Evolutionary conservation across 2,888 invertebrate genomes (phyloP), one percentile per base, ranked within the genome.

Genomic region (Herminia tarsipennalis): DNA sequence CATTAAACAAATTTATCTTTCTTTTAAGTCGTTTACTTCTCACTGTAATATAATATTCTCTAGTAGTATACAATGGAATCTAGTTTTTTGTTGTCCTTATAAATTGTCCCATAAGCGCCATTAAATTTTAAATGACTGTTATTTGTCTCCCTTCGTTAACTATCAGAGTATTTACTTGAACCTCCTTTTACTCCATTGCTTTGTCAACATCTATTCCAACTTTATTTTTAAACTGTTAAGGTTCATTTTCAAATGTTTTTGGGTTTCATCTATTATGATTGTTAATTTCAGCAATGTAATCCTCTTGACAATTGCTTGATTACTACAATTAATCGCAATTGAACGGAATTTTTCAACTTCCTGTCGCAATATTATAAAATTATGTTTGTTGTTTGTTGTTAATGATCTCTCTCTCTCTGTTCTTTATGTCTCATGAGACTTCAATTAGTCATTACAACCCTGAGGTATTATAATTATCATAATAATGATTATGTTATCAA

Each of bases 241-340:
- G 74, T 71, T 47, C 29, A 54, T 54, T 71, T 58, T 59, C 30
- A 35, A 38, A 41, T 64, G 60, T 53, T 35, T 18, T 24, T 9
- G 42, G 2, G 13, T 47, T 53, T 63, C 48, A 64, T 73, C 77
- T 78, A 78, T 80, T 79, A 80, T 80, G 70, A 77, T 80, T 76
- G 79, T 83, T 83, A 83, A 83, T 86, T 83, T 85, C 79, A 84
- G 83, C 86, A 78, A 81, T 74, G 82, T 84, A 83, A 85, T 84
- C 76, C 83, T 73, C 77, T 69, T 69, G 71, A 78, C 88, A 86
- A 86, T 86, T 83, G 85, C 83, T 88, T 88, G 85, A 90, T 90
- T 88, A 86, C 84, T 66, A 81, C 88, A 90, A 90, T 89, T 90
- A 90, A 87, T 85, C 71, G 81, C 88, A 90, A 90, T 90, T 90